A percentile compares a stretch with the other conserved stretches of the same genome.
Conservation (phyloP, 2,888 invertebrate genomes). For the Hydrotaea cyrtoneurina region DNA sequence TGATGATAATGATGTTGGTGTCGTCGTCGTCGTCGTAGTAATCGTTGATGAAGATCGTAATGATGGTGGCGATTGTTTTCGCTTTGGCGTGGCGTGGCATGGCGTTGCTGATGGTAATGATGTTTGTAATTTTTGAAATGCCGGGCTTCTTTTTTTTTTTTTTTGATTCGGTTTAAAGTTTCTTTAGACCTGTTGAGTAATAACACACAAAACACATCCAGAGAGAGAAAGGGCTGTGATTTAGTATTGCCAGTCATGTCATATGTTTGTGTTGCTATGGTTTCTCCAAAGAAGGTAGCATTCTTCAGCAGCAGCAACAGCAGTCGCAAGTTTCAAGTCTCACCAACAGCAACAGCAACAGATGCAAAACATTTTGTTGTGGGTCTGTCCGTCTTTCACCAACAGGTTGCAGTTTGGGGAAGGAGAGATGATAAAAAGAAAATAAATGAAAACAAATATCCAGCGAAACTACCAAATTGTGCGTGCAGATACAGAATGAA, state of each 20-base stretch:
- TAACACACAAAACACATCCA: background rate
- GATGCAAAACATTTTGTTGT: conserved; percentile 42
- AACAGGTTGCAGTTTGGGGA: conserved; percentile 48
- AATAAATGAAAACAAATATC: conserved; percentile 28
- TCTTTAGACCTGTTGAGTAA: conserved; percentile 31
- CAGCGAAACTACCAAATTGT: conserved; percentile 15
- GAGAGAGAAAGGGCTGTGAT: conserved; percentile 38
- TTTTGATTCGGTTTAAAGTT: conserved; percentile 52
- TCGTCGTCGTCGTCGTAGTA: background rate
- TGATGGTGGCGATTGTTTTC: conserved; percentile 33
- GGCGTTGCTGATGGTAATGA: conserved; percentile 42
- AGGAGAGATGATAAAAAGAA: conserved; percentile 29
- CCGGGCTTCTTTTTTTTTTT: conserved; percentile 50
- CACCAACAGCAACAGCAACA: conserved; percentile 41
- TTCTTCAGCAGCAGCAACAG: conserved; percentile 24
- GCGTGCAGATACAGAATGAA: conserved; percentile 22
- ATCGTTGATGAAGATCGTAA: conserved; percentile 10
- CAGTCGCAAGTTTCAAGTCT: too few species aligned
- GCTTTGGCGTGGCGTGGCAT: conserved; percentile 51
- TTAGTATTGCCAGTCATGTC: conserved; percentile 25
- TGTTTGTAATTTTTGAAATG: conserved; percentile 50
- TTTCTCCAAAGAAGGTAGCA: conserved; percentile 15
- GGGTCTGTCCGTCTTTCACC: conserved; percentile 26
- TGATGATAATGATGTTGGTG: conserved; percentile 14
- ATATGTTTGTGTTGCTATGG: conserved; percentile 26